Conservation (phyloP, 2,797 vertebrate species). For the Huso huso region DNA sequence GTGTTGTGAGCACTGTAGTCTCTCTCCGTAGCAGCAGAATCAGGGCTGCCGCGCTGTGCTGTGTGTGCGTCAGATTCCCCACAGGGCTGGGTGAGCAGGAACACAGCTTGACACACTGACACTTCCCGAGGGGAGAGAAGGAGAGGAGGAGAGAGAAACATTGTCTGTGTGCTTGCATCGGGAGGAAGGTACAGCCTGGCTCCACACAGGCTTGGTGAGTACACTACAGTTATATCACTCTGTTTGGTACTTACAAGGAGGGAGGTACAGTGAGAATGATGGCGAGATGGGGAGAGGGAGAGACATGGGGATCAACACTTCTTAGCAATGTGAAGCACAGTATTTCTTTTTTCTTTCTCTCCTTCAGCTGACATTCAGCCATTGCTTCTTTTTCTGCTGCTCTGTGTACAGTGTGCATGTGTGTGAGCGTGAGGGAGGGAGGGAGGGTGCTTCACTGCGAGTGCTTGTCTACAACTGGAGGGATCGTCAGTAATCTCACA, state of each 20-base stretch:
- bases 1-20: no score
- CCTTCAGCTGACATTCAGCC: constrained; percentile 10
- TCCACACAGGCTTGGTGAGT: neutral
- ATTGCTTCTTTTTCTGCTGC: neutral
- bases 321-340: no score
- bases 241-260: no score
- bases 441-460: no score
- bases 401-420: neutral
- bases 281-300: neutral
- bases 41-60: no score
- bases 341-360: neutral
- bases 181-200: neutral
- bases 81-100: neutral
- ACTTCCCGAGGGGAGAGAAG: neutral
- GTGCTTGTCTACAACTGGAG: no score
- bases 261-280: constrained; percentile 4
- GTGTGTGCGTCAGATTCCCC: no score
- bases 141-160: neutral
- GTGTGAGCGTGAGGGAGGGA: neutral
- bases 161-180: neutral
- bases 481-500: no score
- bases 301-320: neutral
- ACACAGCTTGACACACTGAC: neutral
- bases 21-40: no score
- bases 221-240: neutral